Conservation (phyloP, 2,797 vertebrate genomes). For the Synaphobranchus kaupii region DNA sequence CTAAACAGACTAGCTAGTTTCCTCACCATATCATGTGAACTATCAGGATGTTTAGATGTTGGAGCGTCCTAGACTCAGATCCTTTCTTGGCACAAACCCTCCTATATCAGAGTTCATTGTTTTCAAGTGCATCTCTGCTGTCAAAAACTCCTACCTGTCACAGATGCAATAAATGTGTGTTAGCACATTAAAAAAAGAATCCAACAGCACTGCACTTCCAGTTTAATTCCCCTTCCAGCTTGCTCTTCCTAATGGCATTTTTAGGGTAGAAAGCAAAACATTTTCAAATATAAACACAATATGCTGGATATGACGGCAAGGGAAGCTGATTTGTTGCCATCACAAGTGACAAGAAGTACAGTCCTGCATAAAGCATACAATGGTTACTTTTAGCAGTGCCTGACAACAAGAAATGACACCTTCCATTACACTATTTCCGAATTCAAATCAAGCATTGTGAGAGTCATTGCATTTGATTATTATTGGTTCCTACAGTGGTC, state of each 20-base stretch:
- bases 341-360: neutral
- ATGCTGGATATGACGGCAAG: neutral
- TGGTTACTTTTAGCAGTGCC: neutral
- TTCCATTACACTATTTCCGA: neutral
- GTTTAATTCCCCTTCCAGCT: neutral
- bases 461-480: constrained; percentile 5
- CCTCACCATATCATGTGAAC: too few relatives aligned
- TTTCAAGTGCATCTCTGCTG: neutral
- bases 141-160: neutral
- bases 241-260: neutral
- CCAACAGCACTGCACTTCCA: neutral
- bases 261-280: neutral
- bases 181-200: neutral
- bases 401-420: neutral
- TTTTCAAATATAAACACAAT: neutral
- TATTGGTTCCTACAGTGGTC: neutral
- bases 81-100: too few relatives aligned
- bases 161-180: neutral
- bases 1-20: too few relatives aligned
- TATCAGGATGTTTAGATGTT: too few relatives aligned
- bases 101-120: too few relatives aligned
- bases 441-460: neutral
- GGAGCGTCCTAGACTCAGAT: too few relatives aligned
- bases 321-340: neutral
- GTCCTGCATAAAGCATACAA: neutral